Evolutionary conservation across 2,888 invertebrate genomes (phyloP).

Genomic region (Drosophila anomalata): DNA sequence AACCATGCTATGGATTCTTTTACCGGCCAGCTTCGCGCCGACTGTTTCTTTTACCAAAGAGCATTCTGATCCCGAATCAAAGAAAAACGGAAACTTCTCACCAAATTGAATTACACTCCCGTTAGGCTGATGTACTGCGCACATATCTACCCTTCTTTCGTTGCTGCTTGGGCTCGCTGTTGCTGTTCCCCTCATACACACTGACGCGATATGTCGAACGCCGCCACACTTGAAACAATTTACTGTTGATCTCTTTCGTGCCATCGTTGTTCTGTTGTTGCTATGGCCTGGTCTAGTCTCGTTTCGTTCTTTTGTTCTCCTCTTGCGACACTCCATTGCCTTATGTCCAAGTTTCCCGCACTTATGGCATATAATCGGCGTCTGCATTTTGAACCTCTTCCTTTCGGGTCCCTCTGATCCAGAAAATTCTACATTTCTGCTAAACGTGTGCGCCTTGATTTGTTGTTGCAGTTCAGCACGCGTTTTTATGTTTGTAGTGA

Average conservation of each 20-base stretch:
- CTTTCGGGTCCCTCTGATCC: too few species aligned
- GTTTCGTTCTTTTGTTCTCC: not conserved
- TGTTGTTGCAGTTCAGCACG: too few species aligned
- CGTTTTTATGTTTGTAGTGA: too few species aligned
- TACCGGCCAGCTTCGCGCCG: too few species aligned
- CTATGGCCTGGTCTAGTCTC: not conserved
- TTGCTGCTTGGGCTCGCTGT: not conserved
- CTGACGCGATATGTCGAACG: not conserved
- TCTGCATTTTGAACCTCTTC: too few species aligned
- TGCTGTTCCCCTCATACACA: not conserved
- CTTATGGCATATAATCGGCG: not conserved
- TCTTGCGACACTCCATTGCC: constrained; percentile 1
- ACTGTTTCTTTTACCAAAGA: too few species aligned
- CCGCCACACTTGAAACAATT: not conserved
- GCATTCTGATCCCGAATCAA: too few species aligned
- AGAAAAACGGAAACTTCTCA: too few species aligned
- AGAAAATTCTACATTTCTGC: too few species aligned
- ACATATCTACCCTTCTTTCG: constrained; percentile 2
- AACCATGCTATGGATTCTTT: too few species aligned
- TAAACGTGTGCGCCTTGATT: too few species aligned
- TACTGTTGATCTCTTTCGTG: not conserved
- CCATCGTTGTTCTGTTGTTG: not conserved
- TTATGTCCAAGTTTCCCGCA: constrained; percentile 3
- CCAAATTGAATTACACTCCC: not conserved
- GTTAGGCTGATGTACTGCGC: not conserved